Base-by-base conservation (phyloP, 2,797 vertebrate species). In the Apogon hyalosoma region DNA sequence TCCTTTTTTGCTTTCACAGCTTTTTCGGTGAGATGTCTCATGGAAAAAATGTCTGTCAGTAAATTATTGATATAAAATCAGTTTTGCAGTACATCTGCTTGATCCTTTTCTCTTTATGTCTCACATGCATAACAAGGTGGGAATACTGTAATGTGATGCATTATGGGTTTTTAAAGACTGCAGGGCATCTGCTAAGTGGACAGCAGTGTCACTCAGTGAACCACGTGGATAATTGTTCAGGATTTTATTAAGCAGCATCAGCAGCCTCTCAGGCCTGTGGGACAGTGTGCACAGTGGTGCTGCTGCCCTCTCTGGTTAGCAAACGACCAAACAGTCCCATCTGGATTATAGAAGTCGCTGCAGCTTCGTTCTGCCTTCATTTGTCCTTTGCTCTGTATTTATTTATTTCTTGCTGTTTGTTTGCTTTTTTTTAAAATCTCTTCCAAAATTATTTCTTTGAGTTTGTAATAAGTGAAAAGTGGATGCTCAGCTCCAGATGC, bases 241-340 rank as follows among this genome's bases (percentile, higher is more conserved):
- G 28, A 52, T 73, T 63, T 78, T 62, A 75, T 61, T 74, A 48
- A 68, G 61, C 43, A 52, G 63, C 67, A 59, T 82, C 82, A 82
- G 80, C 69, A 80, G 67, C 50, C 43, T 36, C 15, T 4, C 42
- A 73, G 58, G 56, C 81, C 70, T 42, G 46, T 55, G 84, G 83
- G 84, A 79, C 62, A 38, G 67, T 45, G 11, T 19, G 64, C 73
- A 68, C 67, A 69, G 69, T 42, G 24, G 64, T 19, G 53, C 60
- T 80, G 73, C 63, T 73, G 75, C 77, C 85, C 84, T 83, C 64
- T 74, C 79, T 84, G 61, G 72, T 90, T 87, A 88, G 79, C 79
- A 65, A 65, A 80, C 82, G 80, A 87, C 82, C 76, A 40, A 51
- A 40, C 61, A 39, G 63, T 75, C 77, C 77, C 58, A 79, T 61